phyloP scores from a whole-genome alignment of 2,113 vertebrate genomes.

The Sander vitreus region DNA sequence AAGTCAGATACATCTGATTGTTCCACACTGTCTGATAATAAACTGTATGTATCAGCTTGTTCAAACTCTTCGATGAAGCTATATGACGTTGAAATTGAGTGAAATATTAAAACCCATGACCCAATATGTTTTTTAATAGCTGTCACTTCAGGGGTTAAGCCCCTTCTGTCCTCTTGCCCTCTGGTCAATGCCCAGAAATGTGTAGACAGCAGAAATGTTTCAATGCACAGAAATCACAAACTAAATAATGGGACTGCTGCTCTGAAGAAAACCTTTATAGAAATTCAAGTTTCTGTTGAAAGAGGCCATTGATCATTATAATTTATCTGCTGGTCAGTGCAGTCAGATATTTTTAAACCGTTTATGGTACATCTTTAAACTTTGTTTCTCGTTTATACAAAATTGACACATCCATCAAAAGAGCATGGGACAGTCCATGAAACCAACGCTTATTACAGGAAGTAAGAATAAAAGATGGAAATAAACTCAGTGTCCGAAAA shows the following conservation, averaged over 20 bases:
- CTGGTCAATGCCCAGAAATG: slow-evolving; percentile 65
- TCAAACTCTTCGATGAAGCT: neutral
- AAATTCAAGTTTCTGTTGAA: slow-evolving; percentile 17
- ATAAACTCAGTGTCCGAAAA: neutral
- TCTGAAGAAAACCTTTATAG: neutral
- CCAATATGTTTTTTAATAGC: too few relatives aligned
- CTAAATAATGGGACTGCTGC: slow-evolving; percentile 6
- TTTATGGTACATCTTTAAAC: slow-evolving; percentile 9
- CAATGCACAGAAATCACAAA: slow-evolving; percentile 36
- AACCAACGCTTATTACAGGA: neutral
- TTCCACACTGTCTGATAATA: too few relatives aligned
- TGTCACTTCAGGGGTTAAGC: slow-evolving; percentile 47
- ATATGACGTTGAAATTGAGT: neutral
- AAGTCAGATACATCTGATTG: neutral
- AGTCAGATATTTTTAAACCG: neutral
- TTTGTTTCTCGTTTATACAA: slow-evolving; percentile 24
- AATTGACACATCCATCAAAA: neutral
- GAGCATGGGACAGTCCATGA: neutral
- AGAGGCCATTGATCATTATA: slow-evolving; percentile 57
- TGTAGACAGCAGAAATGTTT: slow-evolving; percentile 34
- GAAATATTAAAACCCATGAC: neutral
- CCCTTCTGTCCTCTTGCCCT: slow-evolving; percentile 50
- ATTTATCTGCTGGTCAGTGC: slow-evolving; percentile 56
- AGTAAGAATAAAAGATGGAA: neutral
- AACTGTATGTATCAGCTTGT: neutral